Evolutionary conservation across 2,797 vertebrate genomes (phyloP).

Genomic region (Furcifer pardalis): DNA sequence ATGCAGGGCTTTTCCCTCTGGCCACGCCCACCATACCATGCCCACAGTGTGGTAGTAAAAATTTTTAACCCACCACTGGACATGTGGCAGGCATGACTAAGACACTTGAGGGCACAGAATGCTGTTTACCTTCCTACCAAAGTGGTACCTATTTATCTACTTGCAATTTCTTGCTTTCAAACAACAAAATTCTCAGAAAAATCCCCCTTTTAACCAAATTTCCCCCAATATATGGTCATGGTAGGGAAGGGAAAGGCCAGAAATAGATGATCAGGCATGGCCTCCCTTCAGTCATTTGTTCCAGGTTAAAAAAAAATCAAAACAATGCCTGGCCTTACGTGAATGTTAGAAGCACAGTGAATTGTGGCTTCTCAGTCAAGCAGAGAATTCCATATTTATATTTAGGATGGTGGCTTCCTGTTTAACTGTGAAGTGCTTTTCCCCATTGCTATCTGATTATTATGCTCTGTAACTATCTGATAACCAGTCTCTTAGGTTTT

Average conservation of each 20-base stretch:
- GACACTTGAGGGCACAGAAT: no score
- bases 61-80: no score
- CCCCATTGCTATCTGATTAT: neutral
- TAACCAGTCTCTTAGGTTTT: neutral
- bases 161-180: no score
- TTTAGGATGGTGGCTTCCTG: neutral
- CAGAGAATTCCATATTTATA: neutral
- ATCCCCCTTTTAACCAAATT: no score
- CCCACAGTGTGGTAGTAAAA: no score
- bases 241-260: neutral
- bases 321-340: neutral
- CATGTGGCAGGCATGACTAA: no score
- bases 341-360: neutral
- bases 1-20: no score
- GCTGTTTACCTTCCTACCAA: no score
- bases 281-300: neutral
- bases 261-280: neutral
- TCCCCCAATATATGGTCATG: neutral
- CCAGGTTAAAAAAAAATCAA: neutral
- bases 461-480: neutral
- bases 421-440: neutral
- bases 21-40: no score
- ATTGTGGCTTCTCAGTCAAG: neutral
- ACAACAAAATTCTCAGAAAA: no score
- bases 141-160: no score